phyloP scores from a whole-genome alignment of 2,888 invertebrate genomes.

The Himalopsyche tibetana region DNA sequence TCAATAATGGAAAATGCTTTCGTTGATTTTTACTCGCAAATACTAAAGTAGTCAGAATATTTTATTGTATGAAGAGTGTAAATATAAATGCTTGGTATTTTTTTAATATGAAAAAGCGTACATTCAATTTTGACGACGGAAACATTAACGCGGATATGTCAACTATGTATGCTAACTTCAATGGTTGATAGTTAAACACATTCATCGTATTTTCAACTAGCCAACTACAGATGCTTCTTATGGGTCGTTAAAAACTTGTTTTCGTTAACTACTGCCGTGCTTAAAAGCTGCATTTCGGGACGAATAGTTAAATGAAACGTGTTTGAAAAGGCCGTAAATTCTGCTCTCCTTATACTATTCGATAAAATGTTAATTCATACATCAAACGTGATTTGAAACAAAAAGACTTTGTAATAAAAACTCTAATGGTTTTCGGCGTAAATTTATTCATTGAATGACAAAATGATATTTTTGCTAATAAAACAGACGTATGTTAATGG shows the following conservation, averaged over 20 bases:
- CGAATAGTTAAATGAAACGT: conserved; percentile 4
- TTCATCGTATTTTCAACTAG: conserved; percentile 3
- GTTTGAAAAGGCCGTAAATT: not conserved
- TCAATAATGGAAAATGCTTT: too few relatives aligned
- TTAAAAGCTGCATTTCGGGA: not conserved
- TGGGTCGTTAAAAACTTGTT: not conserved
- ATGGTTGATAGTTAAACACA: not conserved
- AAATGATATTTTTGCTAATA: too few relatives aligned
- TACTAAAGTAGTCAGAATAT: too few relatives aligned
- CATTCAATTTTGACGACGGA: too few relatives aligned
- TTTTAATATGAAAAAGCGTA: too few relatives aligned
- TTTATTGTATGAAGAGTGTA: too few relatives aligned
- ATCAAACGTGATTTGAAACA: not conserved
- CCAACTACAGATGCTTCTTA: conserved; percentile 5
- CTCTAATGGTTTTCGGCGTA: too few relatives aligned
- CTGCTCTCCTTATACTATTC: not conserved
- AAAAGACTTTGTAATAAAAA: not conserved
- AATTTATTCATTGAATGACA: too few relatives aligned
- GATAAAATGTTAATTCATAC: not conserved
- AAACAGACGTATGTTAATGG: too few relatives aligned
- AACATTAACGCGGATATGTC: not conserved
- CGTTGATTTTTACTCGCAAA: too few relatives aligned
- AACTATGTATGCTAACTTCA: not conserved
- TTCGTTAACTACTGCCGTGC: not conserved
- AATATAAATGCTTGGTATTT: too few relatives aligned